A percentile compares a stretch with the other conserved stretches of the same genome.
phyloP scores from a whole-genome alignment of 2,888 invertebrate genomes.

The Theodoxus fluviatilis region DNA sequence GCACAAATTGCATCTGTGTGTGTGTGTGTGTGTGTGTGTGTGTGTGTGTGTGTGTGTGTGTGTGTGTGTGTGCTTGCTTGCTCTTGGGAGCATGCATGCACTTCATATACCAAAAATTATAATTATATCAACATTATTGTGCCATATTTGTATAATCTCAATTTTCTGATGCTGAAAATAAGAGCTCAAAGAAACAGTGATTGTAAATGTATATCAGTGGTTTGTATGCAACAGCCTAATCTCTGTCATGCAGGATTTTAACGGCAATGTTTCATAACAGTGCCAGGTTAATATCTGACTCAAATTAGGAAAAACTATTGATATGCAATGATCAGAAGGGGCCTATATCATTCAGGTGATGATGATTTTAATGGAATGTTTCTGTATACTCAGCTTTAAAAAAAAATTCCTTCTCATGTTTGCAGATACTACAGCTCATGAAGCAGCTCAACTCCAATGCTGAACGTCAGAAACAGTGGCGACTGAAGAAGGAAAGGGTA shows the following conservation, averaged over 20 bases:
- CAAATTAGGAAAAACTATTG: background rate
- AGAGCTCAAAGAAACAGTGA: too few species aligned
- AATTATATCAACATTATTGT: too few species aligned
- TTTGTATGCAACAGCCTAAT: background rate
- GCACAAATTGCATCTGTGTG: too few species aligned
- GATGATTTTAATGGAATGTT: background rate
- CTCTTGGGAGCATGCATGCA: too few species aligned
- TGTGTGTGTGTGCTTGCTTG: too few species aligned
- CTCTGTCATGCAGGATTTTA: background rate
- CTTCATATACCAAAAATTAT: too few species aligned
- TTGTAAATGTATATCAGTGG: too few species aligned
- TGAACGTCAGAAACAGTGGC: conserved; percentile 43
- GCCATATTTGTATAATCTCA: too few species aligned
- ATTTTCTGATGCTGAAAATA: too few species aligned
- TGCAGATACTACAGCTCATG: conserved; percentile 50
- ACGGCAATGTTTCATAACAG: background rate
- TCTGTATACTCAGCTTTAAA: background rate
- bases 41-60: too few species aligned
- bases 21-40: too few species aligned
- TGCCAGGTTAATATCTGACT: background rate
- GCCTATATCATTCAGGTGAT: background rate
- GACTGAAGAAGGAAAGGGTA: conserved; percentile 39
- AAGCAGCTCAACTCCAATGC: conserved; percentile 40
- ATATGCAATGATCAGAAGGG: background rate
- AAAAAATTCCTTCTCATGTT: conserved; percentile 16